Percentiles rank a stretch among this genome's conserved stretches.
These are phyloP conservation scores for Plecotus auritus DNA, from an alignment of 2,113 vertebrate genomes.

Conservation along the genomic window DNA sequence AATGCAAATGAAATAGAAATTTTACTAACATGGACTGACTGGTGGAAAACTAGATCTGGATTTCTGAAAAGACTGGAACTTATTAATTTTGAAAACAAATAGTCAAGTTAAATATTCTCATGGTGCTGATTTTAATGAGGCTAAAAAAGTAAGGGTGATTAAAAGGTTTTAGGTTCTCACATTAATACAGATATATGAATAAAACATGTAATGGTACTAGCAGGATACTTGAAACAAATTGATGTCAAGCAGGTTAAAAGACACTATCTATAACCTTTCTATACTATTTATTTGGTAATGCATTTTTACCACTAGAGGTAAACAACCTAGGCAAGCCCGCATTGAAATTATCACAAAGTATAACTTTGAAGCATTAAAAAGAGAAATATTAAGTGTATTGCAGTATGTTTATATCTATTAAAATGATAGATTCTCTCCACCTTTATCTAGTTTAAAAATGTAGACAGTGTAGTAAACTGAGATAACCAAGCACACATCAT, in stretches of 20 bases:
- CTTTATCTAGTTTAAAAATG: constrained; percentile 54
- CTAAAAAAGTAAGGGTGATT: not conserved
- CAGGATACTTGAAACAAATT: not conserved
- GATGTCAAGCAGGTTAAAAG: not conserved
- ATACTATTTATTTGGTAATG: not conserved
- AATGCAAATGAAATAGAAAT: constrained; percentile 26
- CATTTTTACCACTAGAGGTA: constrained; percentile 34
- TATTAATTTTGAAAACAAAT: not conserved
- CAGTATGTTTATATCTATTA: not conserved
- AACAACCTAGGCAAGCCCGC: not conserved
- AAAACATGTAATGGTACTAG: not conserved
- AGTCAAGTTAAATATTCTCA: not conserved
- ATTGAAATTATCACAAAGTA: constrained; percentile 22
- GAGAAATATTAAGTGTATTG: not conserved
- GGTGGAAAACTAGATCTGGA: not conserved
- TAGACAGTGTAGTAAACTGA: constrained; percentile 20
- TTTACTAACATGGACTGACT: not conserved
- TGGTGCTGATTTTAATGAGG: not conserved
- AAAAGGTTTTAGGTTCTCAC: not conserved
- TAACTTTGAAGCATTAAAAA: constrained; percentile 54
- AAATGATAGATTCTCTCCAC: constrained; percentile 31
- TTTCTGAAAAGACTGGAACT: not conserved
- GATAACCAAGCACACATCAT: constrained; percentile 41
- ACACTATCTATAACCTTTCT: not conserved
- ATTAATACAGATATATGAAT: not conserved